These are phyloP conservation scores for Hyla sarda DNA, from an alignment of 2,113 vertebrate genomes.

Conservation along the genomic window DNA sequence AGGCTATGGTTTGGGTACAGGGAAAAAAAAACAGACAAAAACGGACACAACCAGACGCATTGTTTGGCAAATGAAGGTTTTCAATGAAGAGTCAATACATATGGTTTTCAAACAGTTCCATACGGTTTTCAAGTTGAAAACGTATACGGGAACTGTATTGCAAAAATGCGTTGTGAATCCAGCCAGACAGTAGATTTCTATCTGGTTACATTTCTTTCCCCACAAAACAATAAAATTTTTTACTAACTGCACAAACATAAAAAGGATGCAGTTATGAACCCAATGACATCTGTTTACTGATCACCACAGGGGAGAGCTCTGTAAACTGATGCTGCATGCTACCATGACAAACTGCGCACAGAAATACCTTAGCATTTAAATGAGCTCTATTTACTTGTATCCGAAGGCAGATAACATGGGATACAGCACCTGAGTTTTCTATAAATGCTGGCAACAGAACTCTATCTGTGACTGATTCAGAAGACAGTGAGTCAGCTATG, in stretches of 20 bases:
- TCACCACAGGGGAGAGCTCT: neutral
- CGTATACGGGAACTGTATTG: too few species aligned
- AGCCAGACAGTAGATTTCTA: constrained; percentile 2
- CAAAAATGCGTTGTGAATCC: too few species aligned
- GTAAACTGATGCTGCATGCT: neutral
- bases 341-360: neutral
- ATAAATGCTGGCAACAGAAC: neutral
- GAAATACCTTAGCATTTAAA: neutral
- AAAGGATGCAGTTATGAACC: neutral
- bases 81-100: too few species aligned
- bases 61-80: too few species aligned
- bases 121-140: too few species aligned
- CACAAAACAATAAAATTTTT: neutral
- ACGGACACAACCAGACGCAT: too few species aligned
- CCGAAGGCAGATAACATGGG: too few species aligned
- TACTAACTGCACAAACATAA: neutral
- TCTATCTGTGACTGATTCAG: neutral
- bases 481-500: neutral
- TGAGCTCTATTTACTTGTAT: neutral
- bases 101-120: too few species aligned
- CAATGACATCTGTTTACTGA: neutral
- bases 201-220: constrained; percentile 1
- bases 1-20: too few species aligned
- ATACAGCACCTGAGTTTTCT: neutral
- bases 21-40: too few species aligned